These are phyloP conservation scores for Bubo scandiacus DNA, from an alignment of 2,113 vertebrate species.

Conservation along the genomic window DNA sequence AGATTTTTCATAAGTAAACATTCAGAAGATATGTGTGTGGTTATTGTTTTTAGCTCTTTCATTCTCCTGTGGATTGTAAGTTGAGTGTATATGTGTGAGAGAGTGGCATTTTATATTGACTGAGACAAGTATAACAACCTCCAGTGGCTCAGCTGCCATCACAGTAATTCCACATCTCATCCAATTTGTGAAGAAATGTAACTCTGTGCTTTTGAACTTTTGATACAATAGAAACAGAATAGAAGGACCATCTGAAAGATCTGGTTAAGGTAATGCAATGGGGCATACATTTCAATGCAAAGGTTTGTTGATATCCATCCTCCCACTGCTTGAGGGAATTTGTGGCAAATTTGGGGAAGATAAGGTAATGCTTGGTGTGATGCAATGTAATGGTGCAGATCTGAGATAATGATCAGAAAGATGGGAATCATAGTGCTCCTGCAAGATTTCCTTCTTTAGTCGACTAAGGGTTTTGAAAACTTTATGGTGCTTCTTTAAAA, in stretches of 20 bases:
- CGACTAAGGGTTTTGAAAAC: background rate
- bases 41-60: background rate
- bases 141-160: conserved; percentile 38
- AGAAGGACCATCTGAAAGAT: background rate
- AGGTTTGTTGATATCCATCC: background rate
- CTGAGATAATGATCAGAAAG: background rate
- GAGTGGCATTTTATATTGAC: conserved; percentile 42
- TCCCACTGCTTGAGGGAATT: background rate
- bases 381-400: background rate
- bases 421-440: background rate
- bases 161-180: conserved; percentile 58
- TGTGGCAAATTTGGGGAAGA: background rate
- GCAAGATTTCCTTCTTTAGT: background rate
- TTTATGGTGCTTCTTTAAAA: background rate
- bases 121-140: conserved; percentile 44
- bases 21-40: background rate
- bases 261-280: background rate
- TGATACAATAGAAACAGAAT: conserved; percentile 23
- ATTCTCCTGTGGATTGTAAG: background rate
- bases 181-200: conserved; percentile 60
- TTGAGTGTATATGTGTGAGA: background rate
- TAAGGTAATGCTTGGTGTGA: background rate
- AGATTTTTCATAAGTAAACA: background rate
- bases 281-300: background rate
- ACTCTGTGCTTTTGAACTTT: conserved; percentile 47